phyloP scores from a whole-genome alignment of 2,113 vertebrate species.

The Spermophilus dauricus region DNA sequence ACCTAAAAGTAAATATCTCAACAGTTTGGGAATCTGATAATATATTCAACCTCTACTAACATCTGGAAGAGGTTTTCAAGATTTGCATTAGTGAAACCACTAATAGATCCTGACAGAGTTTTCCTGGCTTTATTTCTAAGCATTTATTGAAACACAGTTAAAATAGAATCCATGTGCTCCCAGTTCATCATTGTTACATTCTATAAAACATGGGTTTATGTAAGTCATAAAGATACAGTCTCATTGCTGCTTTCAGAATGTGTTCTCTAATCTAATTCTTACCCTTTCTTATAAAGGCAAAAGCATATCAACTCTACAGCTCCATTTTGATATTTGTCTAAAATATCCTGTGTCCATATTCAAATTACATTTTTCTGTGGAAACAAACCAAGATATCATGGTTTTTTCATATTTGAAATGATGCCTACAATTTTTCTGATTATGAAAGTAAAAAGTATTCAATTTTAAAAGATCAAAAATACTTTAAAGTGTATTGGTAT shows the following conservation, averaged over 20 bases:
- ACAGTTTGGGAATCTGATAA: constrained; percentile 52
- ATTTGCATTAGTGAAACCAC: constrained; percentile 58
- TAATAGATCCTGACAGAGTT: constrained; percentile 68
- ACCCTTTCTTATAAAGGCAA: background rate
- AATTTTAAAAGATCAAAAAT: background rate
- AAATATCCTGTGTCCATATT: background rate
- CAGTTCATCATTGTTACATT: constrained; percentile 18
- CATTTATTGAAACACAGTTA: constrained; percentile 69
- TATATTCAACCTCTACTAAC: constrained; percentile 43
- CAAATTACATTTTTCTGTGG: constrained; percentile 15
- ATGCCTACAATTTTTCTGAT: background rate
- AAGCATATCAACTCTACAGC: background rate
- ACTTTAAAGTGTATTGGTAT: background rate
- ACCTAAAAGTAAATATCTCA: constrained; percentile 27
- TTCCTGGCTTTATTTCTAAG: constrained; percentile 63
- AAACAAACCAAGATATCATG: background rate
- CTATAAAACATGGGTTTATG: background rate
- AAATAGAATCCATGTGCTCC: constrained; percentile 65
- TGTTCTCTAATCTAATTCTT: background rate
- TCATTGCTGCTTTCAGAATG: background rate
- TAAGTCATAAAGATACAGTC: background rate
- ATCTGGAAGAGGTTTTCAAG: constrained; percentile 73
- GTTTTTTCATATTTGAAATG: constrained; percentile 17
- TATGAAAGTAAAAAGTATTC: background rate
- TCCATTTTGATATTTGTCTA: background rate